Percentiles rank a stretch among this genome's conserved stretches.
These are phyloP conservation scores for Drosophila punjabiensis DNA, from an alignment of 1,140 invertebrate genomes.

Conservation along the genomic window DNA sequence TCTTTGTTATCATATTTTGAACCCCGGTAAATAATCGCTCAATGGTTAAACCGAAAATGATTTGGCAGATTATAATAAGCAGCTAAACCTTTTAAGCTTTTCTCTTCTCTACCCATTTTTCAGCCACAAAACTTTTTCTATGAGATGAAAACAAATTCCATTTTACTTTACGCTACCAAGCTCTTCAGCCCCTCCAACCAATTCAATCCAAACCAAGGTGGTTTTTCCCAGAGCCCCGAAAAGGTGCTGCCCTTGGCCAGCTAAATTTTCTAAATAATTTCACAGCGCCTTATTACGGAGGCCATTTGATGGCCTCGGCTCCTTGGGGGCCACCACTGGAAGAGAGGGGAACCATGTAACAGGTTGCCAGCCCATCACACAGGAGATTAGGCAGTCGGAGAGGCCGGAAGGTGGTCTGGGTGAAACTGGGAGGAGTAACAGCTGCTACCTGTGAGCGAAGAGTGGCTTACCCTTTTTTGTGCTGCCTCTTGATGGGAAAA, in stretches of 20 bases:
- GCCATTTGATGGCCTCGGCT: conserved; percentile 49
- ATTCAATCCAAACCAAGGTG: conserved; percentile 10
- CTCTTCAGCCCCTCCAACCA: neutral
- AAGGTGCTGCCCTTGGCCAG: conserved; percentile 44
- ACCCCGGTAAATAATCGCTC: conserved; percentile 5
- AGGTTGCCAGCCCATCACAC: conserved; percentile 73
- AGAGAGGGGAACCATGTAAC: conserved; percentile 53
- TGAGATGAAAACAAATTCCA: conserved; percentile 55
- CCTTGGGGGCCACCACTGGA: conserved; percentile 7
- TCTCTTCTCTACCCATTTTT: conserved; percentile 11
- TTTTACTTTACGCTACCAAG: conserved; percentile 28
- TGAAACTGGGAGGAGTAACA: conserved; percentile 42
- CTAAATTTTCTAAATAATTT: conserved; percentile 75
- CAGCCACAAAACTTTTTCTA: conserved; percentile 45
- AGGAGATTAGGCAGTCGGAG: conserved; percentile 72
- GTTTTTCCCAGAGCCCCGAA: conserved; percentile 7
- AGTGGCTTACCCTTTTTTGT: conserved; percentile 65
- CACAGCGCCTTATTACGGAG: conserved; percentile 67
- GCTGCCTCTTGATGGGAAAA: conserved; percentile 25
- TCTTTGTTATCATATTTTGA: neutral
- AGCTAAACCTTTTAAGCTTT: conserved; percentile 48
- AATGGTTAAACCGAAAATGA: conserved; percentile 39
- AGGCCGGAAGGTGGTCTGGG: neutral
- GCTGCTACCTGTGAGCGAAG: conserved; percentile 58
- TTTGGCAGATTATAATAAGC: conserved; percentile 47